Conservation (phyloP, 2,113 vertebrate genomes). For the Dicentrarchus labrax region DNA sequence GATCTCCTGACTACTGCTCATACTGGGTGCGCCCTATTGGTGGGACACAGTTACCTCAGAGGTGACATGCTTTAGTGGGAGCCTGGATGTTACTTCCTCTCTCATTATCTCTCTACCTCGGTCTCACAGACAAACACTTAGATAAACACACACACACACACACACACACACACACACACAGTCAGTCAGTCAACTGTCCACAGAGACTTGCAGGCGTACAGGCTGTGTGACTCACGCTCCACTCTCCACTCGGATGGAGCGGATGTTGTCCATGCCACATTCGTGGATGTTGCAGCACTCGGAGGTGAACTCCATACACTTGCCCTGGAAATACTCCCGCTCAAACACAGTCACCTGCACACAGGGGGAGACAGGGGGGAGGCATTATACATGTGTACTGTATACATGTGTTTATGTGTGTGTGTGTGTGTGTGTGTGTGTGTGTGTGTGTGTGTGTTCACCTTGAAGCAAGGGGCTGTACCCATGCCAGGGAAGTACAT, state of each 20-base stretch:
- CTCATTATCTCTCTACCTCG: slow-evolving; percentile 27
- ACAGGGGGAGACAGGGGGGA: neutral
- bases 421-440: slow-evolving; percentile 12
- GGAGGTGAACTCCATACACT: slow-evolving; percentile 74
- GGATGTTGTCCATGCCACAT: slow-evolving; percentile 81
- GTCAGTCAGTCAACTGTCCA: slow-evolving; percentile 57
- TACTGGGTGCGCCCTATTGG: neutral
- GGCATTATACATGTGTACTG: neutral
- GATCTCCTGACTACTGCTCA: neutral
- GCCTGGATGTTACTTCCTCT: slow-evolving; percentile 16
- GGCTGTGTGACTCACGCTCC: slow-evolving; percentile 80
- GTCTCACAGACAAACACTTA: slow-evolving; percentile 18
- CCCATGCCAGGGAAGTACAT: slow-evolving; percentile 64
- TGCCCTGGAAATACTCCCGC: slow-evolving; percentile 80
- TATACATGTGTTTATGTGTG: neutral
- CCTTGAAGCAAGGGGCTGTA: slow-evolving; percentile 78
- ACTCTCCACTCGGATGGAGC: slow-evolving; percentile 81
- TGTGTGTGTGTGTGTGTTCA: slow-evolving; percentile 22
- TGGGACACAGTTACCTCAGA: slow-evolving; percentile 15
- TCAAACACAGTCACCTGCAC: slow-evolving; percentile 79
- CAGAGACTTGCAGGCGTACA: slow-evolving; percentile 69
- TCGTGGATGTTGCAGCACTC: slow-evolving; percentile 80
- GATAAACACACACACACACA: slow-evolving; percentile 17
- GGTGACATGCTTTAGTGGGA: slow-evolving; percentile 11
- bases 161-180: slow-evolving; percentile 33